phyloP scores from a whole-genome alignment of 2,797 vertebrate species.

The Trematomus bernacchii region DNA sequence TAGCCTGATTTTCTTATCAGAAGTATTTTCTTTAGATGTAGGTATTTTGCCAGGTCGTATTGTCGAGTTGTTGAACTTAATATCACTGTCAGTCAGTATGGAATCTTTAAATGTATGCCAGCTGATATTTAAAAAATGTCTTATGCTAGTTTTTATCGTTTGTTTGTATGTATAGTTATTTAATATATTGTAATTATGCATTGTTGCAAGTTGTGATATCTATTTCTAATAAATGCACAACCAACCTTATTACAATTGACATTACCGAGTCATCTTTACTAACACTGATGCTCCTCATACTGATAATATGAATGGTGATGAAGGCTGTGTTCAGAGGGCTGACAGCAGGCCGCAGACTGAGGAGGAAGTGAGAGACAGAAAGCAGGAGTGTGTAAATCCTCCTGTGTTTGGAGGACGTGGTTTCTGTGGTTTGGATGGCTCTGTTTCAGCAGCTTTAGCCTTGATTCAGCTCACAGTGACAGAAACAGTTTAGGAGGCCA shows the following conservation, averaged over 20 bases:
- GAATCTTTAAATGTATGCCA: too few relatives aligned
- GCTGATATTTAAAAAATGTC: too few relatives aligned
- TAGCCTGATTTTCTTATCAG: too few relatives aligned
- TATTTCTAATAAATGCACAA: not conserved
- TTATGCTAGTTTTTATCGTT: too few relatives aligned
- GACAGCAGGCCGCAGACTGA: not conserved
- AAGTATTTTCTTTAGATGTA: too few relatives aligned
- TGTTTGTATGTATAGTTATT: too few relatives aligned
- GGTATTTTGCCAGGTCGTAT: not conserved
- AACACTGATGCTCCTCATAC: not conserved
- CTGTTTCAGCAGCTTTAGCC: conserved; percentile 25
- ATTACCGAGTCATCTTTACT: not conserved
- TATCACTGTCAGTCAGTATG: too few relatives aligned
- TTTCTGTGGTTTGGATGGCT: conserved; percentile 60
- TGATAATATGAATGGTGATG: not conserved
- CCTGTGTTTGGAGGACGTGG: conserved; percentile 54
- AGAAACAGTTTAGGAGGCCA: conserved; percentile 35
- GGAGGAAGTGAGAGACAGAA: conserved; percentile 44
- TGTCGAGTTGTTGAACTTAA: not conserved
- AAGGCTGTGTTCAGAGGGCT: conserved; percentile 1
- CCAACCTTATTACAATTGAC: not conserved
- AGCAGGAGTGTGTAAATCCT: conserved; percentile 56
- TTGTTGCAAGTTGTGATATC: conserved; percentile 1
- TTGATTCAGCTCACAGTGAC: conserved; percentile 46
- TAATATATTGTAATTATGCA: not conserved